A percentile compares a stretch with the other conserved stretches of the same genome.
phyloP scores from a whole-genome alignment of 1,140 invertebrate species.

The Ostrea denselamellosa region DNA sequence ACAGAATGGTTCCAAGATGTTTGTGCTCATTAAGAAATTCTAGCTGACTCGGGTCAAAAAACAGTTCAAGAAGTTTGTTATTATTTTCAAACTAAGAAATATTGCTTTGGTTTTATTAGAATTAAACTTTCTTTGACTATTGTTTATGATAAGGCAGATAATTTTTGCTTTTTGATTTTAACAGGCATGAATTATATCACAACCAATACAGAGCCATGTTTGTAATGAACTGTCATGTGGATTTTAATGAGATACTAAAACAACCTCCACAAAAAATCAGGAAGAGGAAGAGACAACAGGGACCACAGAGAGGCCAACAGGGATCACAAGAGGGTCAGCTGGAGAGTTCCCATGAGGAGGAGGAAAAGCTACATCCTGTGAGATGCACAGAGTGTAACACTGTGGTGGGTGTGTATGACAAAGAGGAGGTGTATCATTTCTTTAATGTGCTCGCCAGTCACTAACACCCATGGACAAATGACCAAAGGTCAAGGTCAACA shows the following conservation, averaged over 20 bases:
- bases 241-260: slow-evolving; percentile 78
- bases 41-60: too few relatives aligned
- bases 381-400: slow-evolving; percentile 82
- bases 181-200: slow-evolving; percentile 81
- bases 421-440: slow-evolving; percentile 85
- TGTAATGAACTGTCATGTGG: slow-evolving; percentile 82
- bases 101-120: too few relatives aligned
- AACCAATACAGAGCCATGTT: slow-evolving; percentile 86
- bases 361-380: slow-evolving; percentile 82
- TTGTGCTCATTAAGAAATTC: too few relatives aligned
- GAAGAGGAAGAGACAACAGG: slow-evolving; percentile 62
- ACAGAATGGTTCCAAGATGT: too few relatives aligned
- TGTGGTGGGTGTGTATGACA: slow-evolving; percentile 83
- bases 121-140: too few relatives aligned
- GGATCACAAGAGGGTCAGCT: slow-evolving; percentile 33
- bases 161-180: slow-evolving; percentile 1
- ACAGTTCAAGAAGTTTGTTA: too few relatives aligned
- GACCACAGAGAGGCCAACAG: not conserved
- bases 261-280: slow-evolving; percentile 69
- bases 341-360: slow-evolving; percentile 38
- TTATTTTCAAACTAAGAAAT: too few relatives aligned
- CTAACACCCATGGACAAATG: slow-evolving; percentile 29
- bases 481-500: not conserved
- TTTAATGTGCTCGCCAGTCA: slow-evolving; percentile 84
- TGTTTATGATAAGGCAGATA: not conserved